phyloP scores from a whole-genome alignment of 2,113 vertebrate species.

The Perca schrenkii region DNA sequence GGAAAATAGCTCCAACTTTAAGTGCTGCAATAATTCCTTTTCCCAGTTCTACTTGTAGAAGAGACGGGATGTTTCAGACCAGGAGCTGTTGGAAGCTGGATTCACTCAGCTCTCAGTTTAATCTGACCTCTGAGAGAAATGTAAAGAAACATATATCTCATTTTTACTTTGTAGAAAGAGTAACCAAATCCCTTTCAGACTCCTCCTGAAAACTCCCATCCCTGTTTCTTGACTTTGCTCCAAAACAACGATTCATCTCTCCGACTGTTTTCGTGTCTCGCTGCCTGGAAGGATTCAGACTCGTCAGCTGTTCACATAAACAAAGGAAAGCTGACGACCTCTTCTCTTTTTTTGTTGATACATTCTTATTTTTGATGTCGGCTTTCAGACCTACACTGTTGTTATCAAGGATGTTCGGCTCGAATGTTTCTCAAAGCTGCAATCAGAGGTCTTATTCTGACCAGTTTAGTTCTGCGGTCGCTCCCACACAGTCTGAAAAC shows the following conservation, averaged over 20 bases:
- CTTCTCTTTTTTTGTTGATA: background rate
- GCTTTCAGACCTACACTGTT: conserved; percentile 36
- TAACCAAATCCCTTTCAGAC: background rate
- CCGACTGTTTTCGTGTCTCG: conserved; percentile 18
- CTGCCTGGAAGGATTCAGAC: conserved; percentile 27
- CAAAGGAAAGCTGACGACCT: conserved; percentile 2
- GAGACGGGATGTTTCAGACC: too few relatives aligned
- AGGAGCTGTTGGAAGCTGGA: background rate
- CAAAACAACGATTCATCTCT: conserved; percentile 1
- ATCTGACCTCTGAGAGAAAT: conserved; percentile 1
- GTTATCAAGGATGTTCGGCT: conserved; percentile 52
- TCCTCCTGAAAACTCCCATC: conserved; percentile 6
- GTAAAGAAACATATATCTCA: background rate
- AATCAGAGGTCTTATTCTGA: conserved; percentile 61
- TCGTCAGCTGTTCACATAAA: conserved; percentile 58
- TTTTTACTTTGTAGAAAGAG: background rate
- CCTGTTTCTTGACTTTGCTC: background rate
- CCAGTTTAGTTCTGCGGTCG: conserved; percentile 15
- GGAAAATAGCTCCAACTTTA: background rate
- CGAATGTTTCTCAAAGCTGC: conserved; percentile 54
- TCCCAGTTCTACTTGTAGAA: background rate
- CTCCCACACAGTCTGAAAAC: conserved; percentile 65
- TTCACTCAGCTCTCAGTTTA: background rate
- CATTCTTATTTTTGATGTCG: conserved; percentile 35
- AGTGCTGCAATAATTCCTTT: background rate